phyloP scores from a whole-genome alignment of 2,797 vertebrate genomes.

The Oreonectes daqikongensis region DNA sequence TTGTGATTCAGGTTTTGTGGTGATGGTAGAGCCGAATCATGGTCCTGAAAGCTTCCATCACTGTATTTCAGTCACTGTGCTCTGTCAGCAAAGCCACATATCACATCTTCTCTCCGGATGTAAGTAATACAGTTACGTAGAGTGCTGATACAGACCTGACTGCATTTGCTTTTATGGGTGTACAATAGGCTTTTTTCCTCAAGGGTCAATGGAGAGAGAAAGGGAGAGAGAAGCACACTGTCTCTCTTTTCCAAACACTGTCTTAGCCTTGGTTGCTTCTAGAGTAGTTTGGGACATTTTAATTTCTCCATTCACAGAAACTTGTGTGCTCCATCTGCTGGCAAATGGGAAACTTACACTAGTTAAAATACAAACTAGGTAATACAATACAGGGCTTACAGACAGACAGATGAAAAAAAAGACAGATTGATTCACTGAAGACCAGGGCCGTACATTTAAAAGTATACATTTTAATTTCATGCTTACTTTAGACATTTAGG shows the following conservation, averaged over 20 bases:
- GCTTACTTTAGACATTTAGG: not conserved
- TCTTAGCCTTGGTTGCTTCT: slow-evolving; percentile 42
- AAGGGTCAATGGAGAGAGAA: slow-evolving; percentile 45
- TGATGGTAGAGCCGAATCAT: not conserved
- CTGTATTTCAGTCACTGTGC: slow-evolving; percentile 16
- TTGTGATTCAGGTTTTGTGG: not conserved
- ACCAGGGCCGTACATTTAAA: not conserved
- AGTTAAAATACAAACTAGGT: not conserved
- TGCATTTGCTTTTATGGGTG: slow-evolving; percentile 54
- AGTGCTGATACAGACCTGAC: slow-evolving; percentile 53
- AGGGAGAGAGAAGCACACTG: slow-evolving; percentile 7
- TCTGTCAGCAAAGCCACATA: slow-evolving; percentile 47
- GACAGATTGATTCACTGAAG: not conserved
- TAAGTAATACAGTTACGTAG: slow-evolving; percentile 46
- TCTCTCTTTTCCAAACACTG: slow-evolving; percentile 18
- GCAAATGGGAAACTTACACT: slow-evolving; percentile 42
- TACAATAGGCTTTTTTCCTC: slow-evolving; percentile 36
- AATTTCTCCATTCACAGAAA: slow-evolving; percentile 60
- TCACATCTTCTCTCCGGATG: slow-evolving; percentile 22
- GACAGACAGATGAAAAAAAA: not conserved
- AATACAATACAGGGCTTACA: no score
- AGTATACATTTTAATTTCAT: not conserved
- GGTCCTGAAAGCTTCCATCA: slow-evolving; percentile 4
- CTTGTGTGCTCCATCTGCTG: slow-evolving; percentile 71
- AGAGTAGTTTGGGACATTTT: slow-evolving; percentile 51